A percentile compares a stretch with the other conserved stretches of the same genome.
Conservation (phyloP, 2,888 invertebrate genomes). For the Noctuana brunneofusca region DNA sequence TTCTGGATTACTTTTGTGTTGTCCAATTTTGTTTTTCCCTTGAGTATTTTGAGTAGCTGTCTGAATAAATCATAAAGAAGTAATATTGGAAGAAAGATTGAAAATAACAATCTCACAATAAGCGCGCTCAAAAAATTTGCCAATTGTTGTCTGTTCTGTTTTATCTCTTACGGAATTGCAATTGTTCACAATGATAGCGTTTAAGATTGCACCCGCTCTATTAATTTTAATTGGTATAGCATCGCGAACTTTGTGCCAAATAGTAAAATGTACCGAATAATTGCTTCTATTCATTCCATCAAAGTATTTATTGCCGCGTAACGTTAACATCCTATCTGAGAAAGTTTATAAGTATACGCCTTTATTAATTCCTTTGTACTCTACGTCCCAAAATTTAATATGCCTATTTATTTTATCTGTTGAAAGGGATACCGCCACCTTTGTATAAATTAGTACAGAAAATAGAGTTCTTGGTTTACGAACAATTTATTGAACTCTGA, state of each 20-base stretch:
- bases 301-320: not conserved
- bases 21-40: not conserved
- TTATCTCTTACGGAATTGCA: not conserved
- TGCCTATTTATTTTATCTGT: not conserved
- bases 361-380: not conserved
- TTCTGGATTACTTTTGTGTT: not conserved
- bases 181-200: too few relatives aligned
- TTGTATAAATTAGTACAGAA: not conserved
- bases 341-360: not conserved
- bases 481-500: not conserved
- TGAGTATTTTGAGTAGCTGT: not conserved
- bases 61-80: not conserved
- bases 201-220: not conserved
- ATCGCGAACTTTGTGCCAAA: not conserved
- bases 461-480: constrained; percentile 4
- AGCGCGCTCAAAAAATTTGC: constrained; percentile 4
- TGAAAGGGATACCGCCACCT: constrained; percentile 1
- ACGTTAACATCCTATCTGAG: not conserved
- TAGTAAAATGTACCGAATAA: not conserved
- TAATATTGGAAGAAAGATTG: not conserved
- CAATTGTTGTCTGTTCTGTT: constrained; percentile 1
- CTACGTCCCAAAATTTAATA: not conserved
- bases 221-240: not conserved
- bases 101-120: not conserved
- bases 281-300: not conserved